Base-by-base conservation (phyloP, 2,888 invertebrate genomes). In the Pyrochroa serraticornis region DNA sequence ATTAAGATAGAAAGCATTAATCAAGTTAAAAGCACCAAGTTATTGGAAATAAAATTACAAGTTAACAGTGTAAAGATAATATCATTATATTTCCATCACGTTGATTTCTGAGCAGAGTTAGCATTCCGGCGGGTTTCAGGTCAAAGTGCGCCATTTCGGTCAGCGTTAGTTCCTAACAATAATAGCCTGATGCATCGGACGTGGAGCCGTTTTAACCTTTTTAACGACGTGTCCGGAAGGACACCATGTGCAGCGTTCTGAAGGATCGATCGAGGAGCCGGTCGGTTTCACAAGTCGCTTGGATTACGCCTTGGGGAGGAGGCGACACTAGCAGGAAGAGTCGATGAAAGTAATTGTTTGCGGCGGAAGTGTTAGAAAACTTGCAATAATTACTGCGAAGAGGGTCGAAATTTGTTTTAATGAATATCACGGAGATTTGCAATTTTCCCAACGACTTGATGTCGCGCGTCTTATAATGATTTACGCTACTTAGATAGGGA, bases 31-130 rank as follows among this genome's bases (percentile, higher is more conserved):
- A 53, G 46, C 53, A 59, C 54, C 49, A 59, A 59, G 59, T 59
- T 59, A 59, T 59, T 59, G 54, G 55, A 62, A 64, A 64, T 62
- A 55, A 60, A 64, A 62, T 64, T 62, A 64, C 60, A 62, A 60
- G 62, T 64, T 64, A 64, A 64, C 62, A 55, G 64, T 54, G 49
- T 50, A 59, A 59, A 54, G 62, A 64, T 64, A 62, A 64, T 64
- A 58, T 55, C 60, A 60, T 64, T 64, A 64, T 64, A 64, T 64
- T 64, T 62, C 64, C 61, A 62, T 64, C 64, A 64, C 64, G 64
- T 64, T 59, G 57, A 51, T 50, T 55, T 51, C 49, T 48, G 48
- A 43, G 43, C 48, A 14, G 45, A 56, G 55, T 60, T 60, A 60
- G 49, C 55, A 60, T 60, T 60, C 60, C 57, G 49, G 46, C 22